phyloP scores from a whole-genome alignment of 2,113 vertebrate species.

The Acanthisitta chloris region DNA sequence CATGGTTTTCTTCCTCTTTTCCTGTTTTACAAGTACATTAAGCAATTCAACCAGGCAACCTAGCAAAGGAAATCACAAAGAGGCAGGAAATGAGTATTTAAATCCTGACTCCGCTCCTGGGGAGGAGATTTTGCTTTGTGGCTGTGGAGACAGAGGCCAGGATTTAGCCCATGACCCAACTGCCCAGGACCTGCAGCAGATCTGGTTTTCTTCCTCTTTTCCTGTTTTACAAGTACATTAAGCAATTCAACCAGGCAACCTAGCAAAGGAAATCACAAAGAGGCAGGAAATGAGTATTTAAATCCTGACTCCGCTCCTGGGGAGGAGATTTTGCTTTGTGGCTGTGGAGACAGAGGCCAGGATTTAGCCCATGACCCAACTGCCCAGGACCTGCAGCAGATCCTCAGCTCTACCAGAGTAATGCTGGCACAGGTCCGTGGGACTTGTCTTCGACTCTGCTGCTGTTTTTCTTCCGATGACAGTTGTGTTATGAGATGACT shows the following conservation, averaged over 20 bases:
- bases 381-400: neutral
- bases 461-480: neutral
- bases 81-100: slow-evolving; percentile 28
- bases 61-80: slow-evolving; percentile 18
- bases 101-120: neutral
- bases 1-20: slow-evolving; percentile 59
- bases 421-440: neutral
- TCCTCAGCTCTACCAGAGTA: neutral
- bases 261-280: slow-evolving; percentile 18
- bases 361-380: neutral
- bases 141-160: neutral
- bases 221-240: slow-evolving; percentile 3
- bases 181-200: neutral
- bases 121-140: neutral
- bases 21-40: slow-evolving; percentile 3
- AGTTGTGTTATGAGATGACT: neutral
- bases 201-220: slow-evolving; percentile 59
- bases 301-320: neutral
- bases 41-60: neutral
- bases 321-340: neutral
- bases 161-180: neutral
- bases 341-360: neutral
- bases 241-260: neutral
- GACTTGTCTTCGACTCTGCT: neutral
- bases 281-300: slow-evolving; percentile 28